These are phyloP conservation scores for Gryllus longicercus DNA, from an alignment of 2,888 invertebrate genomes.

Conservation along the genomic window DNA sequence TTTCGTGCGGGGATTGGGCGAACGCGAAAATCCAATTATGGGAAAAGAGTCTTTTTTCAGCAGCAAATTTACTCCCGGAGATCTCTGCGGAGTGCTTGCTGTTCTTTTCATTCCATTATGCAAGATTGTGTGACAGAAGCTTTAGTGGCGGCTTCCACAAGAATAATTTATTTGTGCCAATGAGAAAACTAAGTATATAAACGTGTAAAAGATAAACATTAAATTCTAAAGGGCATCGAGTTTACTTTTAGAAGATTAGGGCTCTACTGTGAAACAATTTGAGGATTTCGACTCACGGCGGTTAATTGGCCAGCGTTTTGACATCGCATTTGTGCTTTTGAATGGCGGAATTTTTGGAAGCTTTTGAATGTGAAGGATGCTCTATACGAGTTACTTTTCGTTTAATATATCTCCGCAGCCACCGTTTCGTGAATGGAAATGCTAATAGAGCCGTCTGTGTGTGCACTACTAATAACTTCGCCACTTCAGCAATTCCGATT, in stretches of 20 bases:
- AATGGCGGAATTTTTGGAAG: background rate
- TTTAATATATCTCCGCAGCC: background rate
- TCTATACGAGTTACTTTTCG: background rate
- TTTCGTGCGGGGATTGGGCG: too few species aligned
- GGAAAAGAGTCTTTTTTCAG: too few species aligned
- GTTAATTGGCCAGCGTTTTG: slow-evolving; percentile 5
- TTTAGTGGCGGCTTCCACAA: background rate
- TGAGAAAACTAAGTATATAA: slow-evolving; percentile 17
- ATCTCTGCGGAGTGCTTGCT: too few species aligned
- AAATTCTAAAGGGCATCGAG: slow-evolving; percentile 17
- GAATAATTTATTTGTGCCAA: slow-evolving; percentile 17
- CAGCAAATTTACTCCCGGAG: too few species aligned
- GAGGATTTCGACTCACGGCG: slow-evolving; percentile 3
- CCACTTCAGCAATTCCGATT: background rate
- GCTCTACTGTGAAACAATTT: slow-evolving; percentile 5
- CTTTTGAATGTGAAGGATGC: slow-evolving; percentile 2
- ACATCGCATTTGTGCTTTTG: slow-evolving; percentile 17
- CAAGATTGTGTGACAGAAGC: background rate
- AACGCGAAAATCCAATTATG: too few species aligned
- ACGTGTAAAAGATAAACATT: slow-evolving; percentile 10
- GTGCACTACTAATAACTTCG: background rate
- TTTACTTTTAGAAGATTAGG: slow-evolving; percentile 17
- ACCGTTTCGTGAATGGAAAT: background rate
- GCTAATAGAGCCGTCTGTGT: background rate
- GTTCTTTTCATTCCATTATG: slow-evolving; percentile 3